phyloP scores from a whole-genome alignment of 2,888 invertebrate genomes.

The Tachina lurida region DNA sequence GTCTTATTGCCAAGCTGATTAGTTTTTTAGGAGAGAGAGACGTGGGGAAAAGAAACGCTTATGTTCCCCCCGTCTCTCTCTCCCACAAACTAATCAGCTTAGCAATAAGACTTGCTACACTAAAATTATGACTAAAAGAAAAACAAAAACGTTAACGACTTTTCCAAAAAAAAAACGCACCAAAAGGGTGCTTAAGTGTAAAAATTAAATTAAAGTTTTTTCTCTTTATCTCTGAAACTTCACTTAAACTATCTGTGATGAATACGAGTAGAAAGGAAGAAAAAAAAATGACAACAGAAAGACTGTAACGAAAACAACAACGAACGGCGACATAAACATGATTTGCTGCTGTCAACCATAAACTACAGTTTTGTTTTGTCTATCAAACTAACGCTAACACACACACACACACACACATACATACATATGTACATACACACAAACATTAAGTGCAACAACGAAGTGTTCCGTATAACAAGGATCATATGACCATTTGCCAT shows the following conservation, averaged over 20 bases:
- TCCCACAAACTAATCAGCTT: too few relatives aligned
- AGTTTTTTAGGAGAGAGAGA: too few relatives aligned
- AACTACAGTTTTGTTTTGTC: slow-evolving; percentile 72
- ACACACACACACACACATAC: slow-evolving; percentile 14
- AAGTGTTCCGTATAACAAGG: slow-evolving; percentile 56
- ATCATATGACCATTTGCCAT: slow-evolving; percentile 59
- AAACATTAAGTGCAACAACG: slow-evolving; percentile 6
- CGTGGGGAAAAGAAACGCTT: too few relatives aligned
- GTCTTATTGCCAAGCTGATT: too few relatives aligned
- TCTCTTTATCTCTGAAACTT: slow-evolving; percentile 22
- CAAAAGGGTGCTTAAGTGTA: slow-evolving; percentile 58
- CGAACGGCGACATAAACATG: slow-evolving; percentile 74
- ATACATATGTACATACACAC: neutral
- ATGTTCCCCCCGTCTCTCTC: too few relatives aligned
- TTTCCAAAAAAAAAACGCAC: slow-evolving; percentile 31
- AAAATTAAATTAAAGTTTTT: slow-evolving; percentile 42
- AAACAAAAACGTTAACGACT: slow-evolving; percentile 36
- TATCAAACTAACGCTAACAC: slow-evolving; percentile 50
- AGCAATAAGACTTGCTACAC: too few relatives aligned
- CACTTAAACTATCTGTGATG: slow-evolving; percentile 38
- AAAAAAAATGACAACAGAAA: slow-evolving; percentile 21
- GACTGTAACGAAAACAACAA: slow-evolving; percentile 43
- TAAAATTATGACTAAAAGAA: too few relatives aligned
- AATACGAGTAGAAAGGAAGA: slow-evolving; percentile 48
- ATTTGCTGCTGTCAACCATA: slow-evolving; percentile 77